A percentile compares a stretch with the other conserved stretches of the same genome.
Conservation (phyloP, 1,140 invertebrate genomes). For the Solenopsis invicta region DNA sequence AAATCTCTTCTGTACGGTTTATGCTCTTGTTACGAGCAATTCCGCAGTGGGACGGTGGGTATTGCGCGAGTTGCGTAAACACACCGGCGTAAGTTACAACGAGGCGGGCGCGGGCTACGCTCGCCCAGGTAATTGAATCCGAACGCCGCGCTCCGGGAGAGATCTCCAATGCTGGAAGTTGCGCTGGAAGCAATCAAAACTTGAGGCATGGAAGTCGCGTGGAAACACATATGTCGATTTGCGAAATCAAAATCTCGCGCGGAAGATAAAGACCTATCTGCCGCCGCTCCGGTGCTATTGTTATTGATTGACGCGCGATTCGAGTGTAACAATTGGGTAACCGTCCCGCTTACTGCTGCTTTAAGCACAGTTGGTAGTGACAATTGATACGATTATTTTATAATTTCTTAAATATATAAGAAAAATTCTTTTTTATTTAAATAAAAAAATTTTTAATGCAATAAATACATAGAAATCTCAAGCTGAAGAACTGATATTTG, state of each 20-base stretch:
- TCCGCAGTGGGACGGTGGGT: constrained; percentile 6
- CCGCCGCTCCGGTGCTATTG: no score
- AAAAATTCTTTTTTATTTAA: no score
- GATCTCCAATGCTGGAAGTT: not conserved
- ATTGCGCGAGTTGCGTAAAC: constrained; percentile 38
- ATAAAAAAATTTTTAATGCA: no score
- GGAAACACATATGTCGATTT: constrained; percentile 16
- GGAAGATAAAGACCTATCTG: not conserved
- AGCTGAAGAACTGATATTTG: no score
- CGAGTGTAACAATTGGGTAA: not conserved
- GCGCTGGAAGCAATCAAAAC: constrained; percentile 30
- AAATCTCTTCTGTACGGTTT: constrained; percentile 54
- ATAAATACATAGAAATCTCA: no score
- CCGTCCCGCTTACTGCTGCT: no score
- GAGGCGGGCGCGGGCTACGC: not conserved
- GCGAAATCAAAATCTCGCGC: constrained; percentile 4
- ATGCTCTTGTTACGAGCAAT: constrained; percentile 49
- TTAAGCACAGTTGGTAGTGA: no score
- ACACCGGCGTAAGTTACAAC: constrained; percentile 8
- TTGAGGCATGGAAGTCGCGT: not conserved
- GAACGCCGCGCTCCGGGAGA: not conserved
- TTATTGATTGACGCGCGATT: not conserved
- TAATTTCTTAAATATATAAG: no score
- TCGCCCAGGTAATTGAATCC: constrained; percentile 52
- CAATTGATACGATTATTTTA: no score